Conservation (phyloP, 1,140 invertebrate species). For the Leucophenga varia region DNA sequence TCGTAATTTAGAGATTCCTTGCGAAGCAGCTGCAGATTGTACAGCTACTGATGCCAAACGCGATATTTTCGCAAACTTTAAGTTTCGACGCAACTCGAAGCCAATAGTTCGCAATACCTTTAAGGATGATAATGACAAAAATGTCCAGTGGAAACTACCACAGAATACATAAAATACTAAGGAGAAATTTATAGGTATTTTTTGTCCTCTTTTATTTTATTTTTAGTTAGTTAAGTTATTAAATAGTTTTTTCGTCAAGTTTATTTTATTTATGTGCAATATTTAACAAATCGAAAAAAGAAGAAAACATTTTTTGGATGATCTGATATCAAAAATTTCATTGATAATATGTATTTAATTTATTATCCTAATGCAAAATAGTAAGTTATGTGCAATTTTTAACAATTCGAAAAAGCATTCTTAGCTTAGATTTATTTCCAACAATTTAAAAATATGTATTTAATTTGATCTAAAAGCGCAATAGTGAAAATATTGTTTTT, state of each 20-base stretch:
- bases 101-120: constrained; percentile 34
- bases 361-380: no score
- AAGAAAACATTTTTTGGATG: no score
- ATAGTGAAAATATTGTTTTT: no score
- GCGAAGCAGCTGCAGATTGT: constrained; percentile 16
- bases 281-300: no score
- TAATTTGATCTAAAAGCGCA: no score
- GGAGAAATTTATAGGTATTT: background rate
- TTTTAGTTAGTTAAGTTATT: constrained; percentile 23
- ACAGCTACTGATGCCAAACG: constrained; percentile 26
- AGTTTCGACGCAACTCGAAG: constrained; percentile 41
- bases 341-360: no score
- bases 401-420: no score
- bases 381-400: no score
- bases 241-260: no score
- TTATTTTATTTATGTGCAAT: constrained; percentile 34
- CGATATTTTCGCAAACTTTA: constrained; percentile 50
- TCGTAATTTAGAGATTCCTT: constrained; percentile 28
- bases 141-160: constrained; percentile 46
- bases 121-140: constrained; percentile 39
- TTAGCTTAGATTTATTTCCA: no score
- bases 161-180: constrained; percentile 24
- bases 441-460: no score
- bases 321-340: no score
- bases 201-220: constrained; percentile 12